Conservation (phyloP, 1,140 invertebrate genomes). For the Mylabris phalerata region DNA sequence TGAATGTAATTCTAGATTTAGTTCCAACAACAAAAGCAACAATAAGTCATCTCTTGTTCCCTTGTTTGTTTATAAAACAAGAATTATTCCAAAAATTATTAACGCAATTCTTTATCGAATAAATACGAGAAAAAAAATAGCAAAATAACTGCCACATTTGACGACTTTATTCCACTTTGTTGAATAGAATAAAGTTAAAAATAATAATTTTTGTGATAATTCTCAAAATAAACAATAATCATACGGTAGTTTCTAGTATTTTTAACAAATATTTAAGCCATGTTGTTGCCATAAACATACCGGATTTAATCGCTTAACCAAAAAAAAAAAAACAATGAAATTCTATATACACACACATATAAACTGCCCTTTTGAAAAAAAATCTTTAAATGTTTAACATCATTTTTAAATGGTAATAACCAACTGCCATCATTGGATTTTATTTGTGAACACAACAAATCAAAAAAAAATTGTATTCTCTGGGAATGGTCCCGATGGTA, state of each 20-base stretch:
- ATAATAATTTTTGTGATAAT: neutral
- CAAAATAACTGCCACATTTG: neutral
- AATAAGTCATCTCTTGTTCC: conserved; percentile 19
- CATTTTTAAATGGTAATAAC: conserved; percentile 1
- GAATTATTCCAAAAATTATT: neutral
- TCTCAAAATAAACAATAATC: too few relatives aligned
- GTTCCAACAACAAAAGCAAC: neutral
- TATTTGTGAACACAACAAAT: neutral
- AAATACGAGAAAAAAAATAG: neutral
- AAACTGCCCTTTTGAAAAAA: conserved; percentile 15
- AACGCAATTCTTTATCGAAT: neutral
- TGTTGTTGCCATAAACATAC: conserved; percentile 14
- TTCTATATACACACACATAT: too few relatives aligned
- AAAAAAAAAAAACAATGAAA: conserved; percentile 6
- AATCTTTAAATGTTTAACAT: neutral
- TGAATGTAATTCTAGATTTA: conserved; percentile 2
- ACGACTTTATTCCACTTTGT: neutral
- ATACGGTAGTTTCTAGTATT: neutral
- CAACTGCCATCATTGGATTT: conserved; percentile 4
- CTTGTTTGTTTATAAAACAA: neutral
- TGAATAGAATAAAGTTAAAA: neutral
- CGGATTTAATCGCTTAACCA: neutral
- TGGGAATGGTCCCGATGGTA: too few relatives aligned
- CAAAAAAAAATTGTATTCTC: neutral
- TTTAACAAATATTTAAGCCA: conserved; percentile 1